Percentiles rank a stretch among this genome's conserved stretches.
These are phyloP conservation scores for Drosophila micromelanica DNA, from an alignment of 1,140 invertebrate species.

Conservation along the genomic window DNA sequence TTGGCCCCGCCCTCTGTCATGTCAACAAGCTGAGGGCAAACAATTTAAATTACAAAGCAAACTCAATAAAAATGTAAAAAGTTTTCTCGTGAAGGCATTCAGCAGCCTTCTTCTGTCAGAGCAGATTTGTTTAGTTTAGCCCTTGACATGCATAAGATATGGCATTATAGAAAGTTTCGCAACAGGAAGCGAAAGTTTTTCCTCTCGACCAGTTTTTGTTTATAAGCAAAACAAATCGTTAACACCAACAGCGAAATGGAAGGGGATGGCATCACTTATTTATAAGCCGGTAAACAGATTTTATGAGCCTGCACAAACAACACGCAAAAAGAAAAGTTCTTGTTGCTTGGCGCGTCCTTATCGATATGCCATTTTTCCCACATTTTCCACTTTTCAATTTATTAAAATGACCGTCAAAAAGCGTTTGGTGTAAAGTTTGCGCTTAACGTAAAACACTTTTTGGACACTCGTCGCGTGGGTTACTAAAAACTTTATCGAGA, in stretches of 20 bases:
- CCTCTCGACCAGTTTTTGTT: constrained; percentile 28
- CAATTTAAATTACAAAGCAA: constrained; percentile 82
- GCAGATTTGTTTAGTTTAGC: constrained; percentile 65
- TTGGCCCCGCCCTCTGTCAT: constrained; percentile 22
- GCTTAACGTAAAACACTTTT: constrained; percentile 79
- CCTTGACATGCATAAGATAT: constrained; percentile 79
- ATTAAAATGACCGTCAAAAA: constrained; percentile 81
- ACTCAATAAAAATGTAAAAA: constrained; percentile 81
- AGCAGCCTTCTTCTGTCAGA: not conserved
- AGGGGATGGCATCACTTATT: constrained; percentile 53
- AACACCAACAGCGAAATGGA: constrained; percentile 17
- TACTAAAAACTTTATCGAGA: constrained; percentile 33
- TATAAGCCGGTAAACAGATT: constrained; percentile 80
- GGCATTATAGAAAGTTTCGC: constrained; percentile 34
- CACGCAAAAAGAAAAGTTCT: constrained; percentile 14
- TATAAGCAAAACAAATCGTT: constrained; percentile 76
- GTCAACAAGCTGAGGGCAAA: constrained; percentile 75
- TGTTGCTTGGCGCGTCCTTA: constrained; percentile 19
- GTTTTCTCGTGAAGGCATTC: constrained; percentile 61
- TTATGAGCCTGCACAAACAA: constrained; percentile 73
- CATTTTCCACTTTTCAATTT: constrained; percentile 75
- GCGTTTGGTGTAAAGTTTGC: constrained; percentile 67
- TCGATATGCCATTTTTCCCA: constrained; percentile 53
- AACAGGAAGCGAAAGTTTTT: constrained; percentile 59
- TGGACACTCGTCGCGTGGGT: constrained; percentile 61